These are phyloP conservation scores for Somateria mollissima DNA, from an alignment of 2,797 vertebrate genomes.

Conservation along the genomic window DNA sequence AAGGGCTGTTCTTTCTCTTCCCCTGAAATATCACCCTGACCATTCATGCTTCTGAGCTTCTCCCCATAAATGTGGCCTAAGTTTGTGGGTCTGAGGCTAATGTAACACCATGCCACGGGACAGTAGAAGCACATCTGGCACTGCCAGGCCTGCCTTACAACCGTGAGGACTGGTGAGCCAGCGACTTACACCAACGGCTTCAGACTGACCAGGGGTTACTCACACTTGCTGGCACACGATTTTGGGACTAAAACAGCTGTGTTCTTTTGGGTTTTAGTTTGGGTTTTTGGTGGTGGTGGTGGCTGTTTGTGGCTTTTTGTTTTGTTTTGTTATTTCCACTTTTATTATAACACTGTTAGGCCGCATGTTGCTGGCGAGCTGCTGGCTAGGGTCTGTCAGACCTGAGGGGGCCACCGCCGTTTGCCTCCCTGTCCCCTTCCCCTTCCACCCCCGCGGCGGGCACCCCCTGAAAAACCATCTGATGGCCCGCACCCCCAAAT, in stretches of 20 bases:
- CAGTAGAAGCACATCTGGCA: accelerated
- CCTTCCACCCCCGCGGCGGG: not conserved
- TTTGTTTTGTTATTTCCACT: no score
- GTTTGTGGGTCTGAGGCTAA: accelerated
- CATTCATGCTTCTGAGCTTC: accelerated
- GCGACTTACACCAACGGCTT: accelerated
- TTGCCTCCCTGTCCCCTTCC: not conserved
- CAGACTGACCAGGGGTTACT: accelerated
- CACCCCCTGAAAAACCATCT: no score
- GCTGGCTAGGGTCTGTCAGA: not conserved
- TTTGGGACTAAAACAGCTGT: not conserved
- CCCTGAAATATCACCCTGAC: accelerated
- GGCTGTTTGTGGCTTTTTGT: no score
- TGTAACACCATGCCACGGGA: accelerated
- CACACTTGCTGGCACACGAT: accelerated
- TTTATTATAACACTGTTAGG: not conserved
- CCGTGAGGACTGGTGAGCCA: no score
- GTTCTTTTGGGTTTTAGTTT: no score
- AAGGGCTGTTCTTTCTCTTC: not conserved
- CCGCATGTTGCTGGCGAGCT: accelerated
- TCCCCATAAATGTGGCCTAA: accelerated
- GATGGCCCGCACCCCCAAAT: not conserved
- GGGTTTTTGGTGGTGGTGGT: no score
- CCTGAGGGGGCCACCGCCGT: not conserved
- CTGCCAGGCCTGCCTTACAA: no score